phyloP scores from a whole-genome alignment of 92 coral and sea anemone genomes.

The Muricea muricata region DNA sequence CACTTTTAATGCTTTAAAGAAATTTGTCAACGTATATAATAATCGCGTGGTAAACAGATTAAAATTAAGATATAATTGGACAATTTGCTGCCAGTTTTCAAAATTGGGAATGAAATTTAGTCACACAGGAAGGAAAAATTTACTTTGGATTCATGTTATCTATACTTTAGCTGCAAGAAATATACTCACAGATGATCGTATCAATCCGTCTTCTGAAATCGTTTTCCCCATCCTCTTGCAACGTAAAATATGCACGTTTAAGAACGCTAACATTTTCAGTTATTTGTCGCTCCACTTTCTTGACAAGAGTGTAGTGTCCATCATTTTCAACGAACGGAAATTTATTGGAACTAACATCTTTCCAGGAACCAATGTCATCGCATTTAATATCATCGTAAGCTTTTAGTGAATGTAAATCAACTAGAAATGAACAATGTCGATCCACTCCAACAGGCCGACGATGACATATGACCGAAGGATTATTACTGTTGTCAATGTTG shows the following conservation, averaged over 20 bases:
- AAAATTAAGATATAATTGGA: no score
- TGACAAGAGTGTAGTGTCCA: neutral
- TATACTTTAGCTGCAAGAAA: no score
- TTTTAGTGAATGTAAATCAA: neutral
- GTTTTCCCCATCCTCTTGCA: neutral
- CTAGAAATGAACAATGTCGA: neutral
- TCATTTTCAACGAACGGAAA: neutral
- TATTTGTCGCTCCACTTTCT: neutral
- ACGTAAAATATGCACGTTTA: neutral
- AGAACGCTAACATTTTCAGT: neutral
- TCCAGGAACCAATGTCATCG: neutral
- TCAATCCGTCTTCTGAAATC: conserved; percentile 1
- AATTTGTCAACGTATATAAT: no score
- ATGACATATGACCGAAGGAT: neutral
- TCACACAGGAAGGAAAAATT: no score
- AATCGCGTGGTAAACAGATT: no score
- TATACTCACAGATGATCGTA: neutral
- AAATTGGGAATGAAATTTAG: no score
- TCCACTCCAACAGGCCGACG: neutral
- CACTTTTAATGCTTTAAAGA: no score
- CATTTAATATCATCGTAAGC: neutral
- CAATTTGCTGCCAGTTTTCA: no score
- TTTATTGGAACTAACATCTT: neutral
- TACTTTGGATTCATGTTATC: no score
- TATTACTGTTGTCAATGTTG: neutral